Evolutionary conservation across 2,113 vertebrate genomes (phyloP).

Genomic region (Oryzias javanicus): DNA sequence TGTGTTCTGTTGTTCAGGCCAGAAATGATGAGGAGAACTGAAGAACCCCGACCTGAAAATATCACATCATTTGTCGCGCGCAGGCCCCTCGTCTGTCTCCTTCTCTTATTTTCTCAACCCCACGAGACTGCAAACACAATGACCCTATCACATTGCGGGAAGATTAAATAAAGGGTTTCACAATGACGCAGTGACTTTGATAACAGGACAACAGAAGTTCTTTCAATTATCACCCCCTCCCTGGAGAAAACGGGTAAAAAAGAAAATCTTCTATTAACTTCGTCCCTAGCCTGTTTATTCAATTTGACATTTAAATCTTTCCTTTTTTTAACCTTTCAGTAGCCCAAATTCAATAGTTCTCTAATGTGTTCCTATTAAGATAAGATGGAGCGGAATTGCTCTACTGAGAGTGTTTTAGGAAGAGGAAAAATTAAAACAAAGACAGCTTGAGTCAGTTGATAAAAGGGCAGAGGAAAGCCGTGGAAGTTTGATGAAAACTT

Average conservation of each 20-base stretch:
- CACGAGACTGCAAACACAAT: slow-evolving; percentile 32
- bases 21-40: slow-evolving; percentile 4
- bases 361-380: slow-evolving; percentile 17
- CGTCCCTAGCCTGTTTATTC: slow-evolving; percentile 53
- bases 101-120: slow-evolving; percentile 25
- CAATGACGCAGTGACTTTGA: slow-evolving; percentile 64
- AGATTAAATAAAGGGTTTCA: slow-evolving; percentile 66
- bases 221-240: slow-evolving; percentile 64
- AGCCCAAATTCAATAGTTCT: slow-evolving; percentile 39
- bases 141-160: slow-evolving; percentile 50
- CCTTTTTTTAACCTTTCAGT: slow-evolving; percentile 35
- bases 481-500: neutral
- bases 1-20: slow-evolving; percentile 8
- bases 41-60: slow-evolving; percentile 39
- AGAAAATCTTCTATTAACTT: slow-evolving; percentile 51
- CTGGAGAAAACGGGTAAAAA: slow-evolving; percentile 45
- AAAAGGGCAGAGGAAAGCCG: slow-evolving; percentile 1
- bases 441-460: slow-evolving; percentile 16
- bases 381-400: slow-evolving; percentile 34
- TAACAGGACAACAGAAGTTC: slow-evolving; percentile 62
- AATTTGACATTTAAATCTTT: slow-evolving; percentile 66
- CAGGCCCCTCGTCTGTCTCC: slow-evolving; percentile 19
- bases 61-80: slow-evolving; percentile 39
- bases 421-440: slow-evolving; percentile 13
- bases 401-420: slow-evolving; percentile 4